These are phyloP conservation scores for Corythucha ciliata DNA, from an alignment of 2,888 invertebrate genomes.

Conservation along the genomic window DNA sequence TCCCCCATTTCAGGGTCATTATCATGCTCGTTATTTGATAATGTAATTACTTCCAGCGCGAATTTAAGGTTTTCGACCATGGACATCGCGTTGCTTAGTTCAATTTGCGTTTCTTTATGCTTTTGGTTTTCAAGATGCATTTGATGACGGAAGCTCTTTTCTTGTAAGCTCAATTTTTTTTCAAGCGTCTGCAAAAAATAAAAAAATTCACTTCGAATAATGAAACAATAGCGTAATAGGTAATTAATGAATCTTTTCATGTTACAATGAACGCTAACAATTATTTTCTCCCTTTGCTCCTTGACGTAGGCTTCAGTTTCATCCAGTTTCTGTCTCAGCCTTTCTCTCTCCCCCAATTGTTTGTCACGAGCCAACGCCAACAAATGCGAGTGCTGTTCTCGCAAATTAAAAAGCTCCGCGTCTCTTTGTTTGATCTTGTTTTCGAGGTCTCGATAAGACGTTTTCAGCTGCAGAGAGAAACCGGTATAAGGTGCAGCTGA, in stretches of 20 bases:
- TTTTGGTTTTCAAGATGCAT: slow-evolving; percentile 58
- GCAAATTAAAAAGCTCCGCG: slow-evolving; percentile 53
- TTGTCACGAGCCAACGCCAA: slow-evolving; percentile 61
- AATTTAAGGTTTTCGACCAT: too few relatives aligned
- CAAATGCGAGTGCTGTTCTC: slow-evolving; percentile 61
- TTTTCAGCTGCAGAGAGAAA: slow-evolving; percentile 32
- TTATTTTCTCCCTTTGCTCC: slow-evolving; percentile 43
- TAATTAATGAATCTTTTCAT: slow-evolving; percentile 2
- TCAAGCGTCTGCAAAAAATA: slow-evolving; percentile 46
- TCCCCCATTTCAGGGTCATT: too few relatives aligned
- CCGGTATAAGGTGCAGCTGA: not conserved
- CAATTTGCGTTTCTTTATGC: slow-evolving; percentile 58
- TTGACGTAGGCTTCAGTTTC: slow-evolving; percentile 41
- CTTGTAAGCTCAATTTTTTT: slow-evolving; percentile 59
- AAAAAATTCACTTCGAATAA: too few relatives aligned
- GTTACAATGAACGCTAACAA: slow-evolving; percentile 37
- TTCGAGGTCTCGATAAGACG: slow-evolving; percentile 34
- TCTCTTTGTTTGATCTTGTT: slow-evolving; percentile 56
- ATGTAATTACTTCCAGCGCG: too few relatives aligned
- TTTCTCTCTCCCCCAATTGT: slow-evolving; percentile 63
- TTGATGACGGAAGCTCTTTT: slow-evolving; percentile 63
- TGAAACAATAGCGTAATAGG: not conserved
- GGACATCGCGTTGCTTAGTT: slow-evolving; percentile 56
- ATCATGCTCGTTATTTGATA: too few relatives aligned
- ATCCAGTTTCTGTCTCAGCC: slow-evolving; percentile 52